These are phyloP conservation scores for Coregonus sp. DNA, from an alignment of 2,797 vertebrate species.

Conservation along the genomic window DNA sequence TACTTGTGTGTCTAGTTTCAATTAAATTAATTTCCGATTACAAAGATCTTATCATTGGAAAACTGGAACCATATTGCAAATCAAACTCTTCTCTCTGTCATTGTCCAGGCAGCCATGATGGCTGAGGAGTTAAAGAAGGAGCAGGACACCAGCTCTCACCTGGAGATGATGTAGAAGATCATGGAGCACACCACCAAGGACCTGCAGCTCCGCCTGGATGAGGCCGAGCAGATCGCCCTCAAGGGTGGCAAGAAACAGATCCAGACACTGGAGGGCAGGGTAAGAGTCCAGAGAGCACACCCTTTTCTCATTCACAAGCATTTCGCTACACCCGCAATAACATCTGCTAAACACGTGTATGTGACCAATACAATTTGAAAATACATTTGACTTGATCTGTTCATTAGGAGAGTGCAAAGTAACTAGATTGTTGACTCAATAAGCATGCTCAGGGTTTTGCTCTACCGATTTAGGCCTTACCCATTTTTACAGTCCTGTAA, in stretches of 20 bases:
- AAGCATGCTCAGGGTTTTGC: not conserved
- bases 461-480: too few species aligned
- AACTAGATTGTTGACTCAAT: not conserved
- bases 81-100: not conserved
- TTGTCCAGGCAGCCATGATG: conserved; percentile 88
- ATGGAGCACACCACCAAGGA: conserved; percentile 94
- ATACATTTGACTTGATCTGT: too few species aligned
- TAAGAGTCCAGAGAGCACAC: conserved; percentile 51
- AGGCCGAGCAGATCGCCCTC: conserved; percentile 91
- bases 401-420: too few species aligned
- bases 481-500: too few species aligned
- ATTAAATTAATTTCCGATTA: not conserved
- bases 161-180: conserved; percentile 96
- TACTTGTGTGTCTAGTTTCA: too few species aligned
- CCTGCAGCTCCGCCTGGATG: conserved; percentile 89
- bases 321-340: too few species aligned
- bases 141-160: conserved; percentile 87
- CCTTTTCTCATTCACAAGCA: not conserved
- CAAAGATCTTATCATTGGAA: not conserved
- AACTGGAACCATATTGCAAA: not conserved
- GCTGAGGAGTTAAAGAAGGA: conserved; percentile 96
- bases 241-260: conserved; percentile 94
- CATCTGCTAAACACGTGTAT: too few species aligned
- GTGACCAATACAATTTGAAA: too few species aligned
- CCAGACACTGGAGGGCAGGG: conserved; percentile 91